Evolutionary conservation across 2,888 invertebrate species (phyloP).

Genomic region (Erebia epiphron): DNA sequence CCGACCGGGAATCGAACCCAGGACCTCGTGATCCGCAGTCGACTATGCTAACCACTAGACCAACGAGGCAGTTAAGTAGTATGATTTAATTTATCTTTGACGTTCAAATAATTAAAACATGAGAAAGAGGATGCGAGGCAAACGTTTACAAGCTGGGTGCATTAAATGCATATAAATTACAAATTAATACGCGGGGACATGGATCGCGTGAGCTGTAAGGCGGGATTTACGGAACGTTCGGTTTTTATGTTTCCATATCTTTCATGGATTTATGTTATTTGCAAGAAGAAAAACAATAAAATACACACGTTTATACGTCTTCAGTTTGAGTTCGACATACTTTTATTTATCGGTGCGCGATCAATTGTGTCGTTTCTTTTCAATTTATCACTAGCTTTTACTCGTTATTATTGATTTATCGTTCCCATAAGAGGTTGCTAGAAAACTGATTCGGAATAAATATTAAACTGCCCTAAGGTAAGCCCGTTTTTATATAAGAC

Average conservation of each 20-base stretch:
- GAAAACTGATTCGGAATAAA: too few relatives aligned
- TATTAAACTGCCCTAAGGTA: too few relatives aligned
- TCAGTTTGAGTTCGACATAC: neutral
- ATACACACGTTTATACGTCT: neutral
- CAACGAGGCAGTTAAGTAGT: too few relatives aligned
- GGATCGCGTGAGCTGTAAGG: slow-evolving; percentile 24
- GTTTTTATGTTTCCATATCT: neutral
- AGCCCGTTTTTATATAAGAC: too few relatives aligned
- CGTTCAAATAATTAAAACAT: too few relatives aligned
- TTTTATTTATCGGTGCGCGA: neutral
- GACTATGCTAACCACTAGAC: too few relatives aligned
- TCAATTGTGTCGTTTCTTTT: neutral
- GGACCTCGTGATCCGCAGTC: too few relatives aligned
- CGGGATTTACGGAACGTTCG: slow-evolving; percentile 11
- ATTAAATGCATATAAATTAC: neutral
- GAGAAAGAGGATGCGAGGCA: too few relatives aligned
- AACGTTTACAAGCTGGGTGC: too few relatives aligned
- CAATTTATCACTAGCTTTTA: neutral
- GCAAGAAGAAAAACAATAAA: neutral
- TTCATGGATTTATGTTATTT: slow-evolving; percentile 5
- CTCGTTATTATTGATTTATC: neutral
- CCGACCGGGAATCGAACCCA: too few relatives aligned
- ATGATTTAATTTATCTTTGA: too few relatives aligned
- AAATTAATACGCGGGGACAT: slow-evolving; percentile 12
- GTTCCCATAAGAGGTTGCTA: too few relatives aligned